phyloP scores from a whole-genome alignment of 2,797 vertebrate species.

The Macroramphosus scolopax region DNA sequence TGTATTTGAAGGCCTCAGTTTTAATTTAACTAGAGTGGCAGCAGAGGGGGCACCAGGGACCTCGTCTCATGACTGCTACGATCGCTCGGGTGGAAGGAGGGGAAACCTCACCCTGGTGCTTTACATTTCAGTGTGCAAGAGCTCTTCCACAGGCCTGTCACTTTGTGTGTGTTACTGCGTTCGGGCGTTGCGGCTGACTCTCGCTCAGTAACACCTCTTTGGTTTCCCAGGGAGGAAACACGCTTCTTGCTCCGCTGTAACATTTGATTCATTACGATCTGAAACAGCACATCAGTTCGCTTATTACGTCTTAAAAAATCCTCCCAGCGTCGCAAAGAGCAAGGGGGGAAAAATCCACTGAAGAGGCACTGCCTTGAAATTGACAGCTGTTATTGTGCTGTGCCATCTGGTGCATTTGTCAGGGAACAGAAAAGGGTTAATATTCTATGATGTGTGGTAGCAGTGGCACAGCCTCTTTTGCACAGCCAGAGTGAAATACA shows the following conservation, averaged over 20 bases:
- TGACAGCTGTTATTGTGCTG: conserved; percentile 84
- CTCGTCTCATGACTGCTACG: conserved; percentile 75
- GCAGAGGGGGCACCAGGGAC: conserved; percentile 83
- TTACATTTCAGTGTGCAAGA: conserved; percentile 59
- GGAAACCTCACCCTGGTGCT: conserved; percentile 59
- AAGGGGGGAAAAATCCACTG: conserved; percentile 72
- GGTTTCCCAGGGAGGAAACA: conserved; percentile 69
- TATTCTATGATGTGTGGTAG: conserved; percentile 85
- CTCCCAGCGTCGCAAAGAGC: conserved; percentile 74
- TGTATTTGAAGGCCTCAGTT: conserved; percentile 87
- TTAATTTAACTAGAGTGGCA: conserved; percentile 91
- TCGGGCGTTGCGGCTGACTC: conserved; percentile 42
- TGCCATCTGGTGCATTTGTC: conserved; percentile 83
- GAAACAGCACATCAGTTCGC: conserved; percentile 76
- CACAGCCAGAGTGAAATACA: conserved; percentile 66
- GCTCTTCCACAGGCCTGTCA: conserved; percentile 34
- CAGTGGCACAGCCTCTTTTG: conserved; percentile 74
- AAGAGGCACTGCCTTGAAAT: conserved; percentile 82
- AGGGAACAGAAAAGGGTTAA: conserved; percentile 86
- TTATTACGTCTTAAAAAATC: conserved; percentile 81
- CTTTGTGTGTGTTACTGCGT: conserved; percentile 20
- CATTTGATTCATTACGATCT: conserved; percentile 74
- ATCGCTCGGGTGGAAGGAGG: conserved; percentile 62
- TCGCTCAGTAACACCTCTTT: conserved; percentile 63
- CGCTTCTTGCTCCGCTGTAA: conserved; percentile 66